phyloP scores from a whole-genome alignment of 2,113 vertebrate species.

The Synchiropus splendidus region DNA sequence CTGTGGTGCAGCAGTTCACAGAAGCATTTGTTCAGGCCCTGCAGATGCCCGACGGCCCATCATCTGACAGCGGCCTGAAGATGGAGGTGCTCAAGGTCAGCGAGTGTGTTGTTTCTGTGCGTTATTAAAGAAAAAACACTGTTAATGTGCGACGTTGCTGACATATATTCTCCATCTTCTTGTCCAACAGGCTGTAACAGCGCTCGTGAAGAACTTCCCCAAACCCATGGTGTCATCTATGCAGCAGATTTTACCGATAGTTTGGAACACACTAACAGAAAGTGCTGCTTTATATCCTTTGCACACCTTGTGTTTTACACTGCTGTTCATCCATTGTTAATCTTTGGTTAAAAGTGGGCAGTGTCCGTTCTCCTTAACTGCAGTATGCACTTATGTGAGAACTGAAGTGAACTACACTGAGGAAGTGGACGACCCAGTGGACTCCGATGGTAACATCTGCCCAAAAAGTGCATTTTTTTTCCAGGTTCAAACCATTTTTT shows the following conservation, averaged over 20 bases:
- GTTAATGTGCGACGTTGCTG: background rate
- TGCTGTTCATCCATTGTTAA: no score
- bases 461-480: no score
- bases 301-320: no score
- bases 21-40: conserved; percentile 93
- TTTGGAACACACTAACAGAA: conserved; percentile 96
- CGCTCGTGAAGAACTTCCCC: conserved; percentile 95
- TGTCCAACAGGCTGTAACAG: conserved; percentile 81
- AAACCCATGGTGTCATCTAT: conserved; percentile 96
- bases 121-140: background rate
- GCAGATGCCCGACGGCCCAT: conserved; percentile 89
- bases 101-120: background rate
- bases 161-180: background rate
- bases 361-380: conserved; percentile 64
- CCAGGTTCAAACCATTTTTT: no score
- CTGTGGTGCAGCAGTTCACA: conserved; percentile 96
- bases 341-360: no score
- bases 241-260: conserved; percentile 96
- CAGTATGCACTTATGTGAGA: conserved; percentile 83
- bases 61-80: conserved; percentile 92
- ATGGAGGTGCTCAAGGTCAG: conserved; percentile 97
- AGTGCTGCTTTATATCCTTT: conserved; percentile 98
- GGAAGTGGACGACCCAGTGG: conserved; percentile 92
- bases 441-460: conserved; percentile 82
- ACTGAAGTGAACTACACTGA: conserved; percentile 98